These are phyloP conservation scores for Ceratosolen solmsi DNA, from an alignment of 1,140 invertebrate species.

Conservation along the genomic window DNA sequence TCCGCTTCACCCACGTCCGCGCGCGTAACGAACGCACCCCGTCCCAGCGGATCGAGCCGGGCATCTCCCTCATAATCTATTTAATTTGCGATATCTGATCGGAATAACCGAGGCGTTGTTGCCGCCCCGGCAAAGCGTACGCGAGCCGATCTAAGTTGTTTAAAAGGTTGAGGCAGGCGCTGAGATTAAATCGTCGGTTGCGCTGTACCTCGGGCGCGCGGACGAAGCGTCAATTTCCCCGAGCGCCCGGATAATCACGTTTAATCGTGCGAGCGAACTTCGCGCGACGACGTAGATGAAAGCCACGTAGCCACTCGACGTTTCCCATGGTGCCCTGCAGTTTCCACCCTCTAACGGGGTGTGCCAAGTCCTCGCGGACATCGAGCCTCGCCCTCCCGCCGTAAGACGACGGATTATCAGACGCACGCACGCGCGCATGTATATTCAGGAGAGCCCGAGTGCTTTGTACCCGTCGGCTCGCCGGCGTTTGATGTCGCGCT, in stretches of 20 bases:
- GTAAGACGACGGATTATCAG: not conserved
- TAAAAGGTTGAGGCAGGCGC: not conserved
- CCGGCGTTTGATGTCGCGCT: conserved; percentile 37
- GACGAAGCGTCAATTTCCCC: too few relatives aligned
- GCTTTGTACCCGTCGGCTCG: not conserved
- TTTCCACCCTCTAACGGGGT: too few relatives aligned
- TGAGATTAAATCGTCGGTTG: not conserved
- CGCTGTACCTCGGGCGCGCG: too few relatives aligned
- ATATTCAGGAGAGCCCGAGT: conserved; percentile 5
- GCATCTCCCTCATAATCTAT: conserved; percentile 34
- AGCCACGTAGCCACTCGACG: not conserved
- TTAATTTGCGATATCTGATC: conserved; percentile 50
- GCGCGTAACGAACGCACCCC: not conserved
- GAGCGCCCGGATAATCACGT: not conserved
- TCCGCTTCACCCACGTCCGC: not conserved
- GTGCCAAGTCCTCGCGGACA: not conserved
- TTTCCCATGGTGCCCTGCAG: too few relatives aligned
- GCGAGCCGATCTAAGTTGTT: not conserved
- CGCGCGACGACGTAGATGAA: not conserved
- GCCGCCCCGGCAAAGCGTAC: not conserved
- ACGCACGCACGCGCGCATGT: conserved; percentile 16
- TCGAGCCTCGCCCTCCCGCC: not conserved
- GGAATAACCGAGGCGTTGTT: not conserved
- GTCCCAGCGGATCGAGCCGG: not conserved
- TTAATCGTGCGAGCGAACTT: not conserved